A percentile compares a stretch with the other conserved stretches of the same genome.
Evolutionary conservation across 2,888 invertebrate genomes (phyloP).

Genomic region (Cheiracanthium punctorium): DNA sequence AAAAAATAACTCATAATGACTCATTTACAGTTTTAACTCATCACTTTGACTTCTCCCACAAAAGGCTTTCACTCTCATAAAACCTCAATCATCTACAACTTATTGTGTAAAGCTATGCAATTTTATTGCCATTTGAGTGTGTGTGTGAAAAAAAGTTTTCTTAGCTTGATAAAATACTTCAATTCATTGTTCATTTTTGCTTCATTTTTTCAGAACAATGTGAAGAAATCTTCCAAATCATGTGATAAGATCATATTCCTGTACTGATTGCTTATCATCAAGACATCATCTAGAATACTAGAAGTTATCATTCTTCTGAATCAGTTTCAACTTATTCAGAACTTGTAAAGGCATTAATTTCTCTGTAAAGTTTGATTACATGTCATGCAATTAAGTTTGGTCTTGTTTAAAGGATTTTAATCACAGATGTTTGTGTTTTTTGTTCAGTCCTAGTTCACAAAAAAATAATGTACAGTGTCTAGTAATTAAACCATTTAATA

Average conservation of each 20-base stretch:
- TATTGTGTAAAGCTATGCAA: too few species aligned
- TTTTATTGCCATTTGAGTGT: too few species aligned
- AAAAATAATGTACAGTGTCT: neutral
- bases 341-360: neutral
- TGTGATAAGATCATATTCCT: constrained; percentile 15
- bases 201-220: neutral
- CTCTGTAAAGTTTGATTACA: constrained; percentile 14
- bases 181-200: too few species aligned
- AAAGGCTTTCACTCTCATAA: too few species aligned
- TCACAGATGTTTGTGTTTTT: neutral
- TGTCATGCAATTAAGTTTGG: neutral
- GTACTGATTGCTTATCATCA: neutral
- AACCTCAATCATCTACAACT: too few species aligned
- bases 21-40: too few species aligned
- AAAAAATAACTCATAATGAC: too few species aligned
- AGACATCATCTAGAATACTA: neutral
- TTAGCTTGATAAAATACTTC: too few species aligned
- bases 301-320: neutral
- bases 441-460: neutral
- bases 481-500: neutral
- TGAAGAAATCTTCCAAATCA: constrained; percentile 11
- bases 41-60: too few species aligned
- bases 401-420: neutral
- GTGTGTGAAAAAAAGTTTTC: too few species aligned
- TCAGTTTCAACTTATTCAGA: constrained; percentile 1